Evolutionary conservation across 1,140 invertebrate genomes (phyloP).

Genomic region (Lucilia cuprina): DNA sequence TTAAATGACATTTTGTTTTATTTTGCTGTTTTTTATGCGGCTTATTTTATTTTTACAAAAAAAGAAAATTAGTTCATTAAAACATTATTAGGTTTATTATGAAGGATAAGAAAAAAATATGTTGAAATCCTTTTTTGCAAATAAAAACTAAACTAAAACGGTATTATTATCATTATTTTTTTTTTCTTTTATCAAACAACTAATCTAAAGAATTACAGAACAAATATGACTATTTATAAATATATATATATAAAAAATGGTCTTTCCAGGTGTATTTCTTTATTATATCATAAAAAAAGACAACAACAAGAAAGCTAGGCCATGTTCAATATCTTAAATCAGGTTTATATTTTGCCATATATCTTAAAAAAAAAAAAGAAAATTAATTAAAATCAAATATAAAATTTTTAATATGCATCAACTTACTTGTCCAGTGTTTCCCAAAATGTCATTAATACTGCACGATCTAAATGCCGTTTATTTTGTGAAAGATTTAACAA

Average conservation of each 20-base stretch:
- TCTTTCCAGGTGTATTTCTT: not conserved
- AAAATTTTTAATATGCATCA: not conserved
- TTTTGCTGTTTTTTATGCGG: not conserved
- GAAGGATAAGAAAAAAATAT: not conserved
- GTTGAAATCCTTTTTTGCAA: not conserved
- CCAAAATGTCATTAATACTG: conserved; percentile 95
- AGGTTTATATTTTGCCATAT: conserved; percentile 92
- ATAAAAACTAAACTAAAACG: not conserved
- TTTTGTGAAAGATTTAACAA: conserved; percentile 90
- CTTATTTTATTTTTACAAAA: not conserved
- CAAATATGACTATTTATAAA: conserved; percentile 10
- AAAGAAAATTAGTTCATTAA: not conserved
- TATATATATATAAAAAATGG: conserved; percentile 1
- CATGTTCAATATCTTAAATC: conserved; percentile 80
- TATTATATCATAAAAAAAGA: not conserved
- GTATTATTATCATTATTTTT: not conserved
- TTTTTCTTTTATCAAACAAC: not conserved
- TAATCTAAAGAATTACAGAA: conserved; percentile 8
- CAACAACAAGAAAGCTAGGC: conserved; percentile 17
- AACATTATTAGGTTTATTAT: not conserved
- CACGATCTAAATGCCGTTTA: conserved; percentile 95
- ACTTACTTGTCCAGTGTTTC: conserved; percentile 92
- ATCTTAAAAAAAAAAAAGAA: conserved; percentile 68
- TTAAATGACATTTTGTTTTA: too few relatives aligned
- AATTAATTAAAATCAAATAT: conserved; percentile 40